These are phyloP conservation scores for Dendropsophus ebraccatus DNA, from an alignment of 2,113 vertebrate species.

Conservation along the genomic window DNA sequence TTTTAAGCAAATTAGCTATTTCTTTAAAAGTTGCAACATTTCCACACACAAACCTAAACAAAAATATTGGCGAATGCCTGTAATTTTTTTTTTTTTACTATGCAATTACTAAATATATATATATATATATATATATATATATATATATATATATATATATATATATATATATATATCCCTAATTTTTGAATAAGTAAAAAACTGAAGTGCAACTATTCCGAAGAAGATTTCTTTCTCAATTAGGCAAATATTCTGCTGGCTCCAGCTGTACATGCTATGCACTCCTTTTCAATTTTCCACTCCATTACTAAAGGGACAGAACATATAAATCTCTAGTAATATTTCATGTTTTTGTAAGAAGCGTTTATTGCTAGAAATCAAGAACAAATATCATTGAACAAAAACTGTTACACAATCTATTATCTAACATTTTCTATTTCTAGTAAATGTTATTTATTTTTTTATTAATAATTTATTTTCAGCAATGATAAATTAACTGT, in stretches of 20 bases:
- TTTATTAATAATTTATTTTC: background rate
- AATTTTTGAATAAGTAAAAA: background rate
- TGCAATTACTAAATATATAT: no score
- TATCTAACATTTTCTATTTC: background rate
- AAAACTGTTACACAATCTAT: background rate
- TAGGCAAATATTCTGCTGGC: slow-evolving; percentile 56
- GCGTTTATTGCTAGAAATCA: background rate
- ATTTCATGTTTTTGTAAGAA: slow-evolving; percentile 39
- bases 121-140: no score
- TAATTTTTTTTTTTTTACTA: no score
- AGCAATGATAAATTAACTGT: background rate
- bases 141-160: background rate
- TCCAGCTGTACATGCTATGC: slow-evolving; percentile 51
- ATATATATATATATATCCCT: background rate
- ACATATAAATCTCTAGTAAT: slow-evolving; percentile 46
- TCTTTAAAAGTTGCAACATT: no score
- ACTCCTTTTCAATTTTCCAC: slow-evolving; percentile 57
- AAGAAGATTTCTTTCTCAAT: slow-evolving; percentile 57
- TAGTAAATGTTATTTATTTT: no score
- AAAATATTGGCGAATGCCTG: no score
- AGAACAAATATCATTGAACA: background rate
- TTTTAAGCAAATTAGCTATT: no score
- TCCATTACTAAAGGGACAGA: slow-evolving; percentile 47
- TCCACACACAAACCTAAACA: no score
- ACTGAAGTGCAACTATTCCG: slow-evolving; percentile 15